Evolutionary conservation across 2,888 invertebrate species (phyloP).

Genomic region (Lagria hirta): DNA sequence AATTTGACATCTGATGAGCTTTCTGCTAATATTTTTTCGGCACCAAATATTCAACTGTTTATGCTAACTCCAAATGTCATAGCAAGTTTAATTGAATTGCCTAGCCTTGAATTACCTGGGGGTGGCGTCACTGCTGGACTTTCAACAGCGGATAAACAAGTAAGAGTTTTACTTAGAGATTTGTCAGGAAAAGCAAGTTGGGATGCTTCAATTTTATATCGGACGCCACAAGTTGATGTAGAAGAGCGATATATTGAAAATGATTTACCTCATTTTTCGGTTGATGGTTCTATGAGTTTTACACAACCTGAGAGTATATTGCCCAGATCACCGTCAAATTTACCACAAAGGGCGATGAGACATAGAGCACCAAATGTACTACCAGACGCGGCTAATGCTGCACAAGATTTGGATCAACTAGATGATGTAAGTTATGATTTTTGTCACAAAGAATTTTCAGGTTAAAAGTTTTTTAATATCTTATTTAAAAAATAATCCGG

Average conservation of each 20-base stretch:
- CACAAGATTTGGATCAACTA: constrained; percentile 86
- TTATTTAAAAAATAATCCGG: no score
- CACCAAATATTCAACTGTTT: constrained; percentile 83
- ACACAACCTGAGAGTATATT: constrained; percentile 50
- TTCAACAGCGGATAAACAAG: constrained; percentile 76
- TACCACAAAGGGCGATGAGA: constrained; percentile 68
- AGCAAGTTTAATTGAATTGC: constrained; percentile 86
- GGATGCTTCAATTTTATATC: constrained; percentile 91
- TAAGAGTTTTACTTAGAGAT: constrained; percentile 82
- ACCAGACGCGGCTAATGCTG: constrained; percentile 78
- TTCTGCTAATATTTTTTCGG: constrained; percentile 76
- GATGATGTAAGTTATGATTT: constrained; percentile 92
- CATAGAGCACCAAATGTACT: constrained; percentile 74
- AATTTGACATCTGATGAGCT: constrained; percentile 72
- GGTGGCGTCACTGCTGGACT: constrained; percentile 76
- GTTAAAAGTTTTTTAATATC: no score
- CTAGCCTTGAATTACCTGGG: constrained; percentile 77
- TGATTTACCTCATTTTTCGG: constrained; percentile 14
- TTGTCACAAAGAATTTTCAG: no score
- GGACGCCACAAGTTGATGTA: constrained; percentile 59
- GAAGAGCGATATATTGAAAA: no score
- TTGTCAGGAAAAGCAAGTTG: constrained; percentile 93
- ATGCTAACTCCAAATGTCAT: constrained; percentile 81
- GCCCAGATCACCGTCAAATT: constrained; percentile 35
- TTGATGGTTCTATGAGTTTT: constrained; percentile 39